Conservation (phyloP, 2,113 vertebrate genomes). For the Oncorhynchus kisutch region DNA sequence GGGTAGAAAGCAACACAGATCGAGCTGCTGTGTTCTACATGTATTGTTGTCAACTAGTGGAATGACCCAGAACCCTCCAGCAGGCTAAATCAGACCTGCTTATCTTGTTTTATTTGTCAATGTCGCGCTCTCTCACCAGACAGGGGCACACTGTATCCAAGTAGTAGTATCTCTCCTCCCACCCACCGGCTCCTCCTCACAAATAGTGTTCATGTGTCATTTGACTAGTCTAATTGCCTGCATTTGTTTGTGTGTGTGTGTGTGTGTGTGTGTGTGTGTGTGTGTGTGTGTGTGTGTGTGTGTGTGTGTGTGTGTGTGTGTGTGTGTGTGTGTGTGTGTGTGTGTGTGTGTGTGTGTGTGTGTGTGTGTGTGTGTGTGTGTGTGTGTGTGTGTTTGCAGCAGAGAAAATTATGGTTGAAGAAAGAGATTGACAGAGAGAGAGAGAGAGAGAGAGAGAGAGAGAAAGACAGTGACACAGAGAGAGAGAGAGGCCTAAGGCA, state of each 20-base stretch:
- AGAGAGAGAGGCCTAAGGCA: neutral
- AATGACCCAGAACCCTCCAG: neutral
- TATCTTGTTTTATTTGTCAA: slow-evolving; percentile 15
- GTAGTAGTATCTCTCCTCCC: neutral
- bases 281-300: neutral
- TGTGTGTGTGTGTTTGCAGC: neutral
- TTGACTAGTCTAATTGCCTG: slow-evolving; percentile 12
- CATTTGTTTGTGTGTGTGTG: neutral
- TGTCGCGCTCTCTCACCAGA: neutral
- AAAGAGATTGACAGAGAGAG: neutral
- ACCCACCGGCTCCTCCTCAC: neutral
- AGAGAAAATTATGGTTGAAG: neutral
- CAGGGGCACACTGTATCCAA: slow-evolving; percentile 1
- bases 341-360: neutral
- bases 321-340: neutral
- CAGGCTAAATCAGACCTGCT: neutral
- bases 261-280: slow-evolving; percentile 2
- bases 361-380: neutral
- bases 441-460: neutral
- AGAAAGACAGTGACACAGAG: neutral
- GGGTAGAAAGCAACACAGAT: neutral
- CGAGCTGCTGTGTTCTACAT: neutral
- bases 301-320: slow-evolving; percentile 2
- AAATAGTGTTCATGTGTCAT: slow-evolving; percentile 7
- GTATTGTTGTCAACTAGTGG: neutral